Evolutionary conservation across 2,113 vertebrate genomes (phyloP).

Genomic region (Heloderma charlesbogerti): DNA sequence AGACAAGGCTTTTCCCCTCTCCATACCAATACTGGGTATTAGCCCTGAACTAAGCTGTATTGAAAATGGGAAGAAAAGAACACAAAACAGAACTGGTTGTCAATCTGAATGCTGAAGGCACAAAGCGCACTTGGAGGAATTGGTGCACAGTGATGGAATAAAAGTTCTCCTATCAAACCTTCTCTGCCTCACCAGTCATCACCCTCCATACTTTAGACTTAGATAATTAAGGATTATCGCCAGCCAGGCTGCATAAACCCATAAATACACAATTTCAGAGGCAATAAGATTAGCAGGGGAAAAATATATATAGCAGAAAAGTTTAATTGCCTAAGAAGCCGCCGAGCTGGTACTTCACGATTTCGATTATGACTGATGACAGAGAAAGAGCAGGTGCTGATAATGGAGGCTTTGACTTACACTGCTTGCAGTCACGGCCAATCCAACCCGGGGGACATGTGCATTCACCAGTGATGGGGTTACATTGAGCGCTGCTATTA

Average conservation of each 20-base stretch:
- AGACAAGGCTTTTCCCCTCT: constrained; percentile 50
- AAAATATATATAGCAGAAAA: constrained; percentile 34
- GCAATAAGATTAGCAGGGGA: constrained; percentile 61
- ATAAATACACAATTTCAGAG: constrained; percentile 64
- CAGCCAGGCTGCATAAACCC: constrained; percentile 63
- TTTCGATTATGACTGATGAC: constrained; percentile 12
- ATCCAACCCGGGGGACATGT: constrained; percentile 56
- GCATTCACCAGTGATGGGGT: constrained; percentile 69
- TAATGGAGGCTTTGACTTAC: constrained; percentile 34
- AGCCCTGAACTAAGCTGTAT: constrained; percentile 59
- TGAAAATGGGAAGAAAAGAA: constrained; percentile 49
- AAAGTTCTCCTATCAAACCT: constrained; percentile 68
- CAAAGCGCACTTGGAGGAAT: constrained; percentile 57
- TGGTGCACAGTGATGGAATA: constrained; percentile 63
- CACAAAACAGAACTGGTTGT: constrained; percentile 48
- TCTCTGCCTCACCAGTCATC: constrained; percentile 72
- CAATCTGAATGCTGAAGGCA: constrained; percentile 57
- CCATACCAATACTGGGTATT: constrained; percentile 43
- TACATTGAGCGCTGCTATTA: constrained; percentile 57
- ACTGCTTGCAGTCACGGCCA: constrained; percentile 46
- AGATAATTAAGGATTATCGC: constrained; percentile 75
- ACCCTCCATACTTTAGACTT: constrained; percentile 64
- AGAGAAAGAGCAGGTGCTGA: neutral
- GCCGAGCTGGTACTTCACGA: constrained; percentile 33
- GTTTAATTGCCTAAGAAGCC: constrained; percentile 50